Base-by-base conservation (phyloP, 2,888 invertebrate genomes). In the Eledone cirrhosa region DNA sequence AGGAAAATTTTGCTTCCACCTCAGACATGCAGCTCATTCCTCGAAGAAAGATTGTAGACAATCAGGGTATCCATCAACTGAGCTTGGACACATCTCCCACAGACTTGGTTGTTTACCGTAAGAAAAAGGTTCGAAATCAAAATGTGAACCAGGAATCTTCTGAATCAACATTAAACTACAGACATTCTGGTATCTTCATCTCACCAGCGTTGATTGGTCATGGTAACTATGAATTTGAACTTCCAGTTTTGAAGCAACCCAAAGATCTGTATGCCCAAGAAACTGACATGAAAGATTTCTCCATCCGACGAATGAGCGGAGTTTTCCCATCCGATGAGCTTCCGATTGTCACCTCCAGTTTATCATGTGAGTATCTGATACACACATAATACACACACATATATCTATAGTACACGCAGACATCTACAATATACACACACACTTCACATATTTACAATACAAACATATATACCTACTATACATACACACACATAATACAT, bases 241-340 rank as follows among this genome's bases (percentile, higher is more conserved):
- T 41, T 14, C 72, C 72, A 11, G 72, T 41, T n/a, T 72, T 31
- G 72, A 72, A 72, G 41, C 72, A 72, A 72, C 72, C 72, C 41
- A n/a, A 72, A 72, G 72, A 72, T 11, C 72, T 72, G 31, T 72
- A 72, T 41, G 33, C 72, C 31, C 72, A 72, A 19, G 72, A 72
- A 24, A 72, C 72, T 11, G 72, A 72, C 22, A 72, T 72, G 72
- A 72, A 72, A 41, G 72, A 72, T 72, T 72, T 72, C n/a, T 72
- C 72, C 72, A 72, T 72, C 31, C 72, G 72, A 8, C 72, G 72
- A 3, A 31, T 47, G 53, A 53, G 53, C 24, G 76, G 76, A 24
- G 48, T 53, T 76, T 53, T 24, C 31, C 53, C 47, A 13, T 16
- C 76, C 4, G 48, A 48, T 19, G 76, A 76, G n/a, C 14, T 53